Conservation (phyloP, 2,888 invertebrate genomes). For the Plebejus melissa region DNA sequence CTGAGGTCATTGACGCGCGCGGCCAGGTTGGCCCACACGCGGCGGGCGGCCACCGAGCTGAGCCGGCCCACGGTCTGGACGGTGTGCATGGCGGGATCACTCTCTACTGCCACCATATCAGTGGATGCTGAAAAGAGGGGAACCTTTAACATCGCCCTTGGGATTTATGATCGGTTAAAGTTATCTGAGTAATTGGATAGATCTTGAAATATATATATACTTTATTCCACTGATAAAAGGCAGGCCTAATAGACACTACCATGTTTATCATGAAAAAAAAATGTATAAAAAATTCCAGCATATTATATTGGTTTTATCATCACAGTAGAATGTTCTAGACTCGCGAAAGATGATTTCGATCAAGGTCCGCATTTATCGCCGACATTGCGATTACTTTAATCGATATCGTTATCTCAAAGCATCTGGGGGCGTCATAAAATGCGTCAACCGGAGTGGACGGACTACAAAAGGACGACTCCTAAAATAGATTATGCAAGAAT, state of each 20-base stretch:
- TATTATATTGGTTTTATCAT: not conserved
- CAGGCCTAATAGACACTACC: not conserved
- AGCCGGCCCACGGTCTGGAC: slow-evolving; percentile 85
- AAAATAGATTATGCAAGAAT: not conserved
- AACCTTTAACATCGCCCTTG: not conserved
- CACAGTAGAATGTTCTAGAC: slow-evolving; percentile 2
- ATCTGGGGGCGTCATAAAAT: not conserved
- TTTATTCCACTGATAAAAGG: not conserved
- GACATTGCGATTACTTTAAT: not conserved
- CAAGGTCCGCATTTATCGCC: slow-evolving; percentile 4
- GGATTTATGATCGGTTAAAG: too few relatives aligned
- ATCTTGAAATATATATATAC: too few relatives aligned
- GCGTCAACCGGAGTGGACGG: not conserved
- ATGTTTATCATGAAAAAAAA: not conserved
- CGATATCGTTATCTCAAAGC: not conserved
- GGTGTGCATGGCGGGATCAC: slow-evolving; percentile 84
- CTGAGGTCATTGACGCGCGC: slow-evolving; percentile 76
- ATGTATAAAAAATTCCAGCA: not conserved
- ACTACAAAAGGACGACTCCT: not conserved
- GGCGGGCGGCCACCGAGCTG: slow-evolving; percentile 84
- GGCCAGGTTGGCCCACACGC: slow-evolving; percentile 83
- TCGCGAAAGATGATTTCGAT: slow-evolving; percentile 8
- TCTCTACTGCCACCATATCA: slow-evolving; percentile 78
- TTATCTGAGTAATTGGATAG: too few relatives aligned
- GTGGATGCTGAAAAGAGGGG: slow-evolving; percentile 22